Conservation (phyloP, 2,113 vertebrate genomes). For the Sapayoa aenigma region DNA sequence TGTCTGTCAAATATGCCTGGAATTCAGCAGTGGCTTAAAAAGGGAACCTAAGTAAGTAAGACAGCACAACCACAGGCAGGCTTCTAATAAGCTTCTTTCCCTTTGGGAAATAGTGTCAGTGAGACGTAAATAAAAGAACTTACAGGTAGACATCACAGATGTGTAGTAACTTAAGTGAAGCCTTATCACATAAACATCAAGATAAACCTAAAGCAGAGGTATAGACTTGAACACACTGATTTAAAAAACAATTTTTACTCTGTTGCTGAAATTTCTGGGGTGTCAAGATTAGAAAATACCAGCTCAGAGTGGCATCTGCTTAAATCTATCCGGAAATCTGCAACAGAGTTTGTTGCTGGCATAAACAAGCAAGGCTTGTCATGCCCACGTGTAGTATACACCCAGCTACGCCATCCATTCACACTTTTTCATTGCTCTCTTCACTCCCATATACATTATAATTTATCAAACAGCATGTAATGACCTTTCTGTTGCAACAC, state of each 20-base stretch:
- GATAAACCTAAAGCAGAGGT: neutral
- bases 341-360: neutral
- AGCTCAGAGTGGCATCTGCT: neutral
- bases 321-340: neutral
- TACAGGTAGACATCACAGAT: neutral
- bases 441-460: neutral
- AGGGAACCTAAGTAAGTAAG: neutral
- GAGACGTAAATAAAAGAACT: conserved; percentile 20
- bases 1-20: neutral
- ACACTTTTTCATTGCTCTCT: neutral
- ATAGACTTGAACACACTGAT: neutral
- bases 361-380: neutral
- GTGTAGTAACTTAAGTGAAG: neutral
- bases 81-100: neutral
- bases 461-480: neutral
- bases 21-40: neutral
- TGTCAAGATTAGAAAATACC: neutral
- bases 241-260: neutral
- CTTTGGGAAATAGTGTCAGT: neutral
- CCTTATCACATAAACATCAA: neutral
- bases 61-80: neutral
- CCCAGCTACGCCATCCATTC: neutral
- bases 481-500: neutral
- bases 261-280: neutral
- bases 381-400: neutral